Base-by-base conservation (phyloP, 2,888 invertebrate genomes). In the Aspidiotus destructor region DNA sequence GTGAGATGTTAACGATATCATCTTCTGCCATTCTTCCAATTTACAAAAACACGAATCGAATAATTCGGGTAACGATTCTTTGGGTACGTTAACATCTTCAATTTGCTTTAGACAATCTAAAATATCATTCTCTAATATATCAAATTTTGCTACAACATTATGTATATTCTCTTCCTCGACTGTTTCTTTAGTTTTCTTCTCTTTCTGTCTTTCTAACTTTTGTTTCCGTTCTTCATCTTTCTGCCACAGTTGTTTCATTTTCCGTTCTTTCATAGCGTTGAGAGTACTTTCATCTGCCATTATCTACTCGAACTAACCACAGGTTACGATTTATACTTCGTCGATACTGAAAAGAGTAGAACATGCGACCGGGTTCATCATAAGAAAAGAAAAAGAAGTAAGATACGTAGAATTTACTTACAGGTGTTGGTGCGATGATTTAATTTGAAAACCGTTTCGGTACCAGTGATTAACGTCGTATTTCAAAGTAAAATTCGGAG, bases 11-110 rank as follows among this genome's bases (percentile, higher is more conserved):
- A 57, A 13, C 8, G 69, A 55, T 11, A 69, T 62, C 57, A 69
- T 62, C 44, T 69, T 69, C 13, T 69, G 69, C 69, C 61, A 69
- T 40, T 69, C 69, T 42, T 69, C 69, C 13, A 69, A 42, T 55
- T 69, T 69, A 28, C 57, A 48, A 55, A 57, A 69, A 53, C 69
- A 62, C 17, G 54, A 61, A 41, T 69, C 69, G 55, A 62, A 57
- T 55, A 69, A 62, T 57, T 62, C 57, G 5, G 53, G 69, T 55
- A 69, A 57, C 9, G 62, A 57, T 62, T 69, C 69, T 48, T 57
- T 62, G 1, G 61, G 61, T 7, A 62, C 69, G 16, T 62, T 57
- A n/a, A 17, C 41, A 17, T 69, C 62, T 57, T 69, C 69, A 11
- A 69, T 62, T 55, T 69, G 61, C 1, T 54, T 57, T 17, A 69